Evolutionary conservation across 2,797 vertebrate genomes (phyloP).

Genomic region (Danio choprae): DNA sequence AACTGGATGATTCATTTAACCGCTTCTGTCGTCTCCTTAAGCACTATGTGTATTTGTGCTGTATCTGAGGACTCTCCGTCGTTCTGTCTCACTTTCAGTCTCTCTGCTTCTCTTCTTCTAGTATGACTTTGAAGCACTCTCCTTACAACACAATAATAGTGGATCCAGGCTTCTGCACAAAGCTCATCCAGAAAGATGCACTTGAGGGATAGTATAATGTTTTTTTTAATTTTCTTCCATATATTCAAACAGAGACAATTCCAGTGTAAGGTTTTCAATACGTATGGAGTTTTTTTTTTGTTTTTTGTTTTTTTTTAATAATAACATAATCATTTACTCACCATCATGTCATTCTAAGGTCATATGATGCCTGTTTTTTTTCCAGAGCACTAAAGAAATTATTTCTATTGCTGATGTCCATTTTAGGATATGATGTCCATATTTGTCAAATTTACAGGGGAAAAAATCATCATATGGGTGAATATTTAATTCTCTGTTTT

Average conservation of each 20-base stretch:
- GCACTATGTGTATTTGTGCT: constrained; percentile 73
- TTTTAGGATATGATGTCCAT: no score
- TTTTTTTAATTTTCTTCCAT: not conserved
- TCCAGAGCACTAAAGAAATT: not conserved
- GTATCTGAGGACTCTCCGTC: constrained; percentile 55
- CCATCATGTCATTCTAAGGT: not conserved
- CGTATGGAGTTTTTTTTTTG: not conserved
- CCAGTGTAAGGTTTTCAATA: not conserved
- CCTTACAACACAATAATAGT: constrained; percentile 19
- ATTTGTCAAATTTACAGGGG: no score
- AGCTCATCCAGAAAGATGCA: constrained; percentile 36
- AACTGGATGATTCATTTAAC: constrained; percentile 82
- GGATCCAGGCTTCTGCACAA: constrained; percentile 29
- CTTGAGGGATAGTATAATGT: constrained; percentile 21
- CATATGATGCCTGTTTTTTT: not conserved
- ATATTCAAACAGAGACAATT: not conserved
- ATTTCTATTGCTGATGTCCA: no score
- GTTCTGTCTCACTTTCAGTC: constrained; percentile 12
- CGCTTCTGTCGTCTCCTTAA: constrained; percentile 76
- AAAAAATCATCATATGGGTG: no score
- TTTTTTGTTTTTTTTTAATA: no score
- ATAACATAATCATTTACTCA: not conserved
- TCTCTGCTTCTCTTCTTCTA: constrained; percentile 20
- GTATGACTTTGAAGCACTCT: constrained; percentile 39
- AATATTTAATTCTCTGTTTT: no score